Evolutionary conservation across 2,888 invertebrate genomes (phyloP).

Genomic region (Drosophila diplacantha): DNA sequence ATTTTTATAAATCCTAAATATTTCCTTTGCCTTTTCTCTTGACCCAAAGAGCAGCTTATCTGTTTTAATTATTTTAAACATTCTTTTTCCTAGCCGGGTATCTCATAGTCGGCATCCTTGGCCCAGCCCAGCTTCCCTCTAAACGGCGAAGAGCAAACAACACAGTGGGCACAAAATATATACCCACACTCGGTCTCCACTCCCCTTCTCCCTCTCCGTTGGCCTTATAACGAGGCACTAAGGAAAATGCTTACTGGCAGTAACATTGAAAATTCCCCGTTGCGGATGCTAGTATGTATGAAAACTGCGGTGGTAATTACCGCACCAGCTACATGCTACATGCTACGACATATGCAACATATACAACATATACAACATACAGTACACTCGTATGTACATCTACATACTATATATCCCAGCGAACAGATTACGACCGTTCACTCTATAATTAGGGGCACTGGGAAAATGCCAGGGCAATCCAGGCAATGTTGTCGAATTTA

Average conservation of each 20-base stretch:
- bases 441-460: constrained; percentile 11
- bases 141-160: constrained; percentile 2
- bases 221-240: constrained; percentile 10
- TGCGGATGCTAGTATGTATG: constrained; percentile 17
- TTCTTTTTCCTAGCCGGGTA: background rate
- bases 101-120: background rate
- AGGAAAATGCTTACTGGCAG: constrained; percentile 10
- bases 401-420: background rate
- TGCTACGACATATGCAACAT: background rate
- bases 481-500: constrained; percentile 13
- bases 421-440: constrained; percentile 9
- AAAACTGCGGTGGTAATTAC: constrained; percentile 14
- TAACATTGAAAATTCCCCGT: constrained; percentile 15
- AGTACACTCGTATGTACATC: background rate
- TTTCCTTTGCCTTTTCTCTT: background rate
- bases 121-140: too few species aligned
- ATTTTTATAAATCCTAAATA: too few species aligned
- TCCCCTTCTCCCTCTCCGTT: background rate
- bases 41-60: background rate
- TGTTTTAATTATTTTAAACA: background rate
- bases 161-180: constrained; percentile 7
- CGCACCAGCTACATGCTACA: constrained; percentile 7
- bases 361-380: constrained; percentile 1
- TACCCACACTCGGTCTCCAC: background rate
- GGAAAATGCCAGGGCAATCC: constrained; percentile 12